Percentiles rank a stretch among this genome's conserved stretches.
phyloP scores from a whole-genome alignment of 2,888 invertebrate species.

The Lasius fuliginosus region DNA sequence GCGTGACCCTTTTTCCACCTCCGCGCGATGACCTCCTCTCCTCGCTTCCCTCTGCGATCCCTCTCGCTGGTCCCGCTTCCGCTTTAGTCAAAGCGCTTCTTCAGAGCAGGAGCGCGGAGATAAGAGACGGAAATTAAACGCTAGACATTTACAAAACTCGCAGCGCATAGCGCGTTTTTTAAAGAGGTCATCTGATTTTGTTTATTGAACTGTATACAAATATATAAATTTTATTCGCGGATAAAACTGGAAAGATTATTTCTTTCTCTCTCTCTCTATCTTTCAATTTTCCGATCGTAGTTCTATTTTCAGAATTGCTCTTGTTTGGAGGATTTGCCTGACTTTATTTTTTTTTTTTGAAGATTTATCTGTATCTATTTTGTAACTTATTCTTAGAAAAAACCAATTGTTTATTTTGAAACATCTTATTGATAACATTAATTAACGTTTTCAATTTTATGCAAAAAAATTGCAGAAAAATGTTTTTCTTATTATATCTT shows the following conservation, averaged over 20 bases:
- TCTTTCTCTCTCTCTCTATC: no score
- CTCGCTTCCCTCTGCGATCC: background rate
- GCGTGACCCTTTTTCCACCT: conserved; percentile 50
- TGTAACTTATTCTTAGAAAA: background rate
- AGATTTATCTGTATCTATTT: background rate
- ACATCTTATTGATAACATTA: background rate
- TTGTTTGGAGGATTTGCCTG: background rate
- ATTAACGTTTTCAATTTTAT: background rate
- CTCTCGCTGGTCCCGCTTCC: conserved; percentile 2
- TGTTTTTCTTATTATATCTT: background rate
- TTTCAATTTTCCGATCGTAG: background rate
- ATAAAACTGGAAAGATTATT: background rate
- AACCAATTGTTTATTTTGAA: background rate
- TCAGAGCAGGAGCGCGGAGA: background rate
- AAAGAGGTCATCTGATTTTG: background rate
- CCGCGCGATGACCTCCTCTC: conserved; percentile 40
- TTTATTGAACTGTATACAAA: background rate
- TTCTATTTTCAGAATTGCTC: background rate
- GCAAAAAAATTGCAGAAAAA: background rate
- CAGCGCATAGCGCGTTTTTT: conserved; percentile 10
- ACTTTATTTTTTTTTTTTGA: background rate
- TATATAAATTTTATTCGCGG: background rate
- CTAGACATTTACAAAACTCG: conserved; percentile 24
- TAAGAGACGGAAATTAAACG: conserved; percentile 60
- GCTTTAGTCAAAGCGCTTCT: conserved; percentile 49